A percentile compares a stretch with the other conserved stretches of the same genome.
These are phyloP conservation scores for Bombycilla garrulus DNA, from an alignment of 2,113 vertebrate genomes.

Conservation along the genomic window DNA sequence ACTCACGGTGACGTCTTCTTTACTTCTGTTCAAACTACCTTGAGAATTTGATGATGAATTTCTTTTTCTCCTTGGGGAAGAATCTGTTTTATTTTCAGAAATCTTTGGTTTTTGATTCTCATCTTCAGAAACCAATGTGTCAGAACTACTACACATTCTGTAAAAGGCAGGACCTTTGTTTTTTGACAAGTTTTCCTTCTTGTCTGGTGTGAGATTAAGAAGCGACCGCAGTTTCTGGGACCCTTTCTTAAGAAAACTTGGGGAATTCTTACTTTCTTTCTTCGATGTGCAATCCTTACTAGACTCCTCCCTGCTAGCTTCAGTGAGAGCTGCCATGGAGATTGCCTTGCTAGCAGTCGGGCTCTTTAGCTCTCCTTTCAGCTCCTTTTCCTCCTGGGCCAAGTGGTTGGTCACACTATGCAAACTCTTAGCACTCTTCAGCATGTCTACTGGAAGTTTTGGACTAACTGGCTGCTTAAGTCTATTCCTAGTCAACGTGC, in stretches of 20 bases:
- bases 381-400: constrained; percentile 71
- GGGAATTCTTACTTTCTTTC: constrained; percentile 75
- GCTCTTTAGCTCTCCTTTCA: constrained; percentile 68
- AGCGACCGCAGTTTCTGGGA: constrained; percentile 87
- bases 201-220: constrained; percentile 85
- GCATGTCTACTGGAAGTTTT: constrained; percentile 61
- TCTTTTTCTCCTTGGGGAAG: constrained; percentile 71
- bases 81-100: constrained; percentile 73
- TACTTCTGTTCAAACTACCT: constrained; percentile 72
- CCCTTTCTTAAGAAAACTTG: constrained; percentile 83
- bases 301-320: constrained; percentile 66
- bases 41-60: constrained; percentile 75
- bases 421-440: constrained; percentile 71
- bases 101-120: constrained; percentile 72
- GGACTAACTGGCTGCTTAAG: constrained; percentile 59
- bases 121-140: constrained; percentile 82
- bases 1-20: constrained; percentile 49
- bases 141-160: constrained; percentile 82
- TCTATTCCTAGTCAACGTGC: constrained; percentile 74
- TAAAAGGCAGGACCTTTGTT: constrained; percentile 76
- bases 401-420: constrained; percentile 71
- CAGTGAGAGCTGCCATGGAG: constrained; percentile 78
- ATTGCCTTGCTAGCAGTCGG: constrained; percentile 73
- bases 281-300: constrained; percentile 69
- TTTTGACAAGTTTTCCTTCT: constrained; percentile 79